Evolutionary conservation across 2,797 vertebrate genomes (phyloP), one percentile per base, ranked within the genome.

Genomic region (Syngnathus rostellatus): DNA sequence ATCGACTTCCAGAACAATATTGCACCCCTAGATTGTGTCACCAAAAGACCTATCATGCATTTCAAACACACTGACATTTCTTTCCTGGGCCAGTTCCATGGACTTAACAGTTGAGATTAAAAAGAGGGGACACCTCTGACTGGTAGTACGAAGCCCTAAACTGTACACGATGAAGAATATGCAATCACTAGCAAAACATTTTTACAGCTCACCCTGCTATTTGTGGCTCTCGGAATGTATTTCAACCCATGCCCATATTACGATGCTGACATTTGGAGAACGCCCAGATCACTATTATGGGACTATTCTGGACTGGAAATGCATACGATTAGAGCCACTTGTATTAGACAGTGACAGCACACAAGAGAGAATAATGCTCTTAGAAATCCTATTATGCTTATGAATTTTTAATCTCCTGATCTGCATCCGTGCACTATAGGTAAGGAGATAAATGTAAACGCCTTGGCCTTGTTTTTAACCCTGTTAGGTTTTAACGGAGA

Each of bases 141-240:
- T 8, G 16, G 31, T 31, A 17, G 10, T 25, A 25, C 25, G 51
- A 54, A 23, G 31, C 14, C 31, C 23, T 25, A 23, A 55, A 31
- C 21, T 25, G 31, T 7, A 58, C 14, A 5, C 17, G 8, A 38
- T 25, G 61, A 72, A 74, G 75, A 83, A 76, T 83, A 79, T 70
- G 81, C 75, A 75, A 43, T 67, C 76, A 79, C 83, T 77, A 68
- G 66, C 63, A 68, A 83, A 84, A 77, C 85, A 78, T 4, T 80
- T 72, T 78, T 84, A 81, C 88, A 91, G 86, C 89, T 88, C 86
- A 88, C 85, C 69, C 78, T 25, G 70, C 58, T 86, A 89, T 89
- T 90, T 88, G 88, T 88, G 87, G 85, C 85, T 85, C 77, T 89
- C 83, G 85, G 83, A 86, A 88, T 87, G 87, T 90, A 83, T 88